Percentiles rank a stretch among this genome's conserved stretches.
phyloP scores from a whole-genome alignment of 2,888 invertebrate species.

The Ichneumoninae sp. region DNA sequence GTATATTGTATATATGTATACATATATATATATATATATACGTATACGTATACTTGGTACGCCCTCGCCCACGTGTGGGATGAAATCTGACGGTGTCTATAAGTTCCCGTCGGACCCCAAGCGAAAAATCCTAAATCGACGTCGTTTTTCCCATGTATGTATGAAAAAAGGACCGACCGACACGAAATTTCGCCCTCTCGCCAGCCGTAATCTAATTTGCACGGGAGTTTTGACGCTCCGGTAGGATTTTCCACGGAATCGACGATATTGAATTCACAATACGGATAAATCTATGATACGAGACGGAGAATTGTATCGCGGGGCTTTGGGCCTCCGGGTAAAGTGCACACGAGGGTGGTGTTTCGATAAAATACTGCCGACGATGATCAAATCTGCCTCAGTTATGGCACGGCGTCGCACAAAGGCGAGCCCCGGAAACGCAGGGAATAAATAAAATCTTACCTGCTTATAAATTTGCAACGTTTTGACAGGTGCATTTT shows the following conservation, averaged over 20 bases:
- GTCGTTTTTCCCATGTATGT: neutral
- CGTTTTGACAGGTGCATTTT: neutral
- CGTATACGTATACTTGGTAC: conserved; percentile 7
- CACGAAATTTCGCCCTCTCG: neutral
- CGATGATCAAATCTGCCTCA: conserved; percentile 58
- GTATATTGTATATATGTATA: conserved; percentile 31
- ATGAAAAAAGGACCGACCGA: neutral
- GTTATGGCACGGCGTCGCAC: conserved; percentile 29
- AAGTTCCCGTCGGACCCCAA: conserved; percentile 44
- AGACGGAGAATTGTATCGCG: conserved; percentile 15
- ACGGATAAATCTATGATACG: conserved; percentile 61
- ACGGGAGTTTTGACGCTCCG: conserved; percentile 11
- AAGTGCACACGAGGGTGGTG: conserved; percentile 60
- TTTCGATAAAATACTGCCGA: conserved; percentile 64
- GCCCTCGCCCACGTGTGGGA: conserved; percentile 41
- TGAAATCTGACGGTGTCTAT: conserved; percentile 46
- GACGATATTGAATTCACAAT: conserved; percentile 54
- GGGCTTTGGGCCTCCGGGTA: neutral
- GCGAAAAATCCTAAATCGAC: conserved; percentile 45
- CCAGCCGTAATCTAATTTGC: conserved; percentile 52
- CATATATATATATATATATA: conserved; percentile 47
- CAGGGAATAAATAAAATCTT: neutral
- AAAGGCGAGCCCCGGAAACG: neutral
- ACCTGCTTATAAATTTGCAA: neutral
- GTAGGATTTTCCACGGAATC: conserved; percentile 48